Evolutionary conservation across 2,113 vertebrate genomes (phyloP), one percentile per base, ranked within the genome.

Genomic region (Notarius quadriscutis): DNA sequence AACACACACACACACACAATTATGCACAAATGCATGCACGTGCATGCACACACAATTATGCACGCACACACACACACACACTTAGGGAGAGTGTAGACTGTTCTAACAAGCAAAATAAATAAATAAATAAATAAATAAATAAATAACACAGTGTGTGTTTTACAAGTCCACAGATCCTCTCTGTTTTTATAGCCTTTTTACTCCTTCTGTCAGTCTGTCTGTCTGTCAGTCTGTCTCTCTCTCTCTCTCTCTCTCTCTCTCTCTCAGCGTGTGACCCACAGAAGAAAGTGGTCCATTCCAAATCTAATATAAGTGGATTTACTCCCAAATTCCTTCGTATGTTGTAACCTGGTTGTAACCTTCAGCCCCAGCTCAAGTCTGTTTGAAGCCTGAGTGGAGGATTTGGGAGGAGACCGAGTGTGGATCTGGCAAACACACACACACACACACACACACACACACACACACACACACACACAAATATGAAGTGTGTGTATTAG

Each of bases 301-400:
- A 92, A 94, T 92, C 89, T 93, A 95, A 95, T 95, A 95, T 94
- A 93, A 93, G 90, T 81, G 92, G 93, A 93, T 94, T 95, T 95
- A 95, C 93, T 94, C 90, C 91, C 91, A 94, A 94, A 94, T 94
- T 95, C 93, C 93, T 90, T 90, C 90, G 91, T 93, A 93, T 92
- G 86, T 89, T 91, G 89, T 95, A 94, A 94, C 94, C 95, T 93
- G 93, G 89, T 90, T 86, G 84, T 94, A 95, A 95, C 94, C 94
- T 88, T 86, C 89, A 81, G 88, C 90, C 90, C 83, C 93, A 93
- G 93, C 93, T 94, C 94, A 94, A 91, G 94, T 92, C 91, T 90
- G 94, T 94, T 94, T 94, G 93, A 90, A 92, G 92, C 92, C 94
- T 62, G 91, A 91, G 91, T 92, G 91, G 78, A 65, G 84, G 91